phyloP scores from a whole-genome alignment of 2,113 vertebrate genomes.

The Rhadina sibilatrix region DNA sequence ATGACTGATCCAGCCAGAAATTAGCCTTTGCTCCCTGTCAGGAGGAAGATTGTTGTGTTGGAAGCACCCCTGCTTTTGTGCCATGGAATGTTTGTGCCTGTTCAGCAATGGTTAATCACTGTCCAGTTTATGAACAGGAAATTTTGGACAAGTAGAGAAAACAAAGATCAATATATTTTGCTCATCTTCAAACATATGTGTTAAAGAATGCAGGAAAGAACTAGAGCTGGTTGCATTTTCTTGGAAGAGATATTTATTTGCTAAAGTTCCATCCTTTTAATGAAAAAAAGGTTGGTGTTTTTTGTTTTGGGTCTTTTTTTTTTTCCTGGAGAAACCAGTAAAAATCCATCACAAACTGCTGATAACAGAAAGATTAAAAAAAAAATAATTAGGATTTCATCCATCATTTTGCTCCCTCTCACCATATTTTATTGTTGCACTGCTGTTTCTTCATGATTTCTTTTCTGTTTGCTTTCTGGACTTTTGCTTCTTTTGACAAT shows the following conservation, averaged over 20 bases:
- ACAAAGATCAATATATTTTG: not conserved
- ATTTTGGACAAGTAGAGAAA: not conserved
- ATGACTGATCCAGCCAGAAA: not conserved
- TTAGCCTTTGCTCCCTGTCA: not conserved
- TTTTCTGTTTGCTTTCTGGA: not conserved
- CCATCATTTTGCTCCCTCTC: not conserved
- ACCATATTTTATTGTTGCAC: not conserved
- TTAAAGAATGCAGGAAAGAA: not conserved
- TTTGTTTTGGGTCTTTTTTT: not conserved
- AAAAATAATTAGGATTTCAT: not conserved
- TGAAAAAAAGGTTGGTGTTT: not conserved
- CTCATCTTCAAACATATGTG: not conserved
- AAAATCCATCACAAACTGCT: not conserved
- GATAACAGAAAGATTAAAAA: not conserved
- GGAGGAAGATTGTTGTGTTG: not conserved
- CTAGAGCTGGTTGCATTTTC: not conserved
- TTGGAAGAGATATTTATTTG: not conserved
- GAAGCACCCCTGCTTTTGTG: not conserved
- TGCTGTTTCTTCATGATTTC: not conserved
- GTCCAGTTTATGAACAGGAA: not conserved
- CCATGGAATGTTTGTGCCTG: rapidly evolving
- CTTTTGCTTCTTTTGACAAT: not conserved
- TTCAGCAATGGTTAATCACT: rapidly evolving
- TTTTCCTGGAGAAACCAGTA: not conserved
- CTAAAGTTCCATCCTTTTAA: not conserved